A percentile compares a stretch with the other conserved stretches of the same genome.
phyloP scores from a whole-genome alignment of 2,888 invertebrate genomes.

The Oxytorus armatus region DNA sequence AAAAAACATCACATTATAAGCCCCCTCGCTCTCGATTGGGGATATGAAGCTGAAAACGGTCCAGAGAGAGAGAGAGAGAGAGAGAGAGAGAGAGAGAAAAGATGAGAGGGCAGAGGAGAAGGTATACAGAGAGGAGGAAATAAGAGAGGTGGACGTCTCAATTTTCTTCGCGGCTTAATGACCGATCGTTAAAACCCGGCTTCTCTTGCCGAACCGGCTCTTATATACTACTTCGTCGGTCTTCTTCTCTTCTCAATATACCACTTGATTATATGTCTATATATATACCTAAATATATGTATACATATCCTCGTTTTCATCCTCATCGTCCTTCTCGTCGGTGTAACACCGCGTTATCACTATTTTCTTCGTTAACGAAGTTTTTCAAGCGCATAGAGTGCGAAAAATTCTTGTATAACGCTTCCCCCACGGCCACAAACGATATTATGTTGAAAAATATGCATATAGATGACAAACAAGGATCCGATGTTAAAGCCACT shows the following conservation, averaged over 20 bases:
- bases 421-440: slow-evolving; percentile 56
- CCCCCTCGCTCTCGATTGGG: slow-evolving; percentile 75
- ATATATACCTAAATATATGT: slow-evolving; percentile 19
- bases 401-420: slow-evolving; percentile 39
- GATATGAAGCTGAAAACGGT: slow-evolving; percentile 71
- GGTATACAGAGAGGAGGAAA: too few relatives aligned
- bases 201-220: slow-evolving; percentile 78
- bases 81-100: slow-evolving; percentile 37
- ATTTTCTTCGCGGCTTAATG: slow-evolving; percentile 82
- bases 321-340: slow-evolving; percentile 39
- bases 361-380: slow-evolving; percentile 74
- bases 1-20: slow-evolving; percentile 75
- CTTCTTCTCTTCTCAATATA: slow-evolving; percentile 51
- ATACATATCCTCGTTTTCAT: slow-evolving; percentile 9
- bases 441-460: slow-evolving; percentile 37
- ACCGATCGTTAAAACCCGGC: slow-evolving; percentile 82
- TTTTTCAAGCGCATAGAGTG: slow-evolving; percentile 70
- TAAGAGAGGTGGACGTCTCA: slow-evolving; percentile 80
- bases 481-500: background rate
- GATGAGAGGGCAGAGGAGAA: slow-evolving; percentile 37
- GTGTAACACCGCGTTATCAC: slow-evolving; percentile 67
- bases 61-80: slow-evolving; percentile 34
- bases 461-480: background rate
- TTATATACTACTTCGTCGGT: slow-evolving; percentile 48
- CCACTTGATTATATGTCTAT: slow-evolving; percentile 8